Evolutionary conservation across 1,140 invertebrate genomes (phyloP).

Genomic region (Hirudo medicinalis): DNA sequence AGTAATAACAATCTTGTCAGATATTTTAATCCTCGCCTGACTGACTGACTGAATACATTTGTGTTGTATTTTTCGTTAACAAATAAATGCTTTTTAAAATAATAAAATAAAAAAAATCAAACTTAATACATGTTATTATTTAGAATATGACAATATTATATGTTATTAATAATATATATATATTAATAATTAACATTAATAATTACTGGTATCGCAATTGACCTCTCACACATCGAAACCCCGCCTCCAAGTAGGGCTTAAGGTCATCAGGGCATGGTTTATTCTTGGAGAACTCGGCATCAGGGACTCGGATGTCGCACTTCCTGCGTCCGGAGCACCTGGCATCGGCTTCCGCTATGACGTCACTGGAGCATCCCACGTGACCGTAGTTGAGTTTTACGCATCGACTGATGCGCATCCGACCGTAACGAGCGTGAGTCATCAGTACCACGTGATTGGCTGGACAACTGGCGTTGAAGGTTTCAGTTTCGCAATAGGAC

Average conservation of each 20-base stretch:
- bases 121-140: too few species aligned
- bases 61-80: too few species aligned
- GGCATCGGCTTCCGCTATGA: slow-evolving; percentile 7
- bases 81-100: too few species aligned
- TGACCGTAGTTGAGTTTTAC: slow-evolving; percentile 19
- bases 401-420: slow-evolving; percentile 21
- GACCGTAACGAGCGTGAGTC: slow-evolving; percentile 19
- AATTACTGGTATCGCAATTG: background rate
- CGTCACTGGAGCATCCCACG: slow-evolving; percentile 20
- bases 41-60: too few species aligned
- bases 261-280: slow-evolving; percentile 16
- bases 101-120: too few species aligned
- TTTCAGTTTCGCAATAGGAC: slow-evolving; percentile 17
- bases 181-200: background rate
- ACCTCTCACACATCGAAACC: slow-evolving; percentile 14
- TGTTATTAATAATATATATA: background rate
- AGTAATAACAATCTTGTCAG: too few species aligned
- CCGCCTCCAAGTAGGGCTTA: slow-evolving; percentile 16
- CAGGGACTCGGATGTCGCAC: slow-evolving; percentile 14
- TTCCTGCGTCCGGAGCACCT: slow-evolving; percentile 10
- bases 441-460: slow-evolving; percentile 17
- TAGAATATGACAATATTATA: too few species aligned
- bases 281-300: slow-evolving; percentile 13
- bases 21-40: background rate
- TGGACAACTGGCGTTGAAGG: slow-evolving; percentile 18